These are phyloP conservation scores for Perdita meconis DNA, from an alignment of 2,888 invertebrate species.

Conservation along the genomic window DNA sequence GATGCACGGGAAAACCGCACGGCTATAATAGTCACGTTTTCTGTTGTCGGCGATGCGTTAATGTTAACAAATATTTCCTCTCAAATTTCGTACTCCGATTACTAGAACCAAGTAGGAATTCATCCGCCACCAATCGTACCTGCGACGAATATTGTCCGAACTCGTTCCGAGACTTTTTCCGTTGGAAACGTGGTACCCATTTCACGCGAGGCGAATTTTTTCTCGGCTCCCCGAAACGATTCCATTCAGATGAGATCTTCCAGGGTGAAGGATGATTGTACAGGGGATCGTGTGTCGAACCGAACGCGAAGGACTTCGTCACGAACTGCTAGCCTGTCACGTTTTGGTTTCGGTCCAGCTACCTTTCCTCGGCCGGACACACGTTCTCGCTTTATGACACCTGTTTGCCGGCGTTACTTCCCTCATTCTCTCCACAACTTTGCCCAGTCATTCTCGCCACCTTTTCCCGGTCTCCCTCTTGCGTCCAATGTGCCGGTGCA, in stretches of 20 bases:
- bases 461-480: slow-evolving; percentile 34
- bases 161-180: neutral
- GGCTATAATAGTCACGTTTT: too few species aligned
- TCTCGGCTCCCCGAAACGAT: slow-evolving; percentile 24
- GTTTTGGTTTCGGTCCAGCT: slow-evolving; percentile 66
- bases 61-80: too few species aligned
- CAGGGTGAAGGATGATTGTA: slow-evolving; percentile 39
- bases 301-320: slow-evolving; percentile 12
- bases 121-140: neutral
- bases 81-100: too few species aligned
- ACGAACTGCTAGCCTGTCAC: slow-evolving; percentile 69
- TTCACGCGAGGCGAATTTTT: slow-evolving; percentile 1
- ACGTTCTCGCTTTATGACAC: slow-evolving; percentile 79
- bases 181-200: neutral
- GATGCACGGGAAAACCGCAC: too few species aligned
- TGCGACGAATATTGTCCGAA: too few species aligned
- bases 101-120: neutral
- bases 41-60: too few species aligned
- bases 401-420: slow-evolving; percentile 75
- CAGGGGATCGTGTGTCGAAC: slow-evolving; percentile 19
- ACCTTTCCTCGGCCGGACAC: slow-evolving; percentile 64
- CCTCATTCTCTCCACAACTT: slow-evolving; percentile 27
- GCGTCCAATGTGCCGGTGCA: slow-evolving; percentile 60
- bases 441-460: slow-evolving; percentile 10
- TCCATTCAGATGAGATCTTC: slow-evolving; percentile 42